Conservation (phyloP, 2,888 invertebrate genomes). For the Deilephila porcellus region DNA sequence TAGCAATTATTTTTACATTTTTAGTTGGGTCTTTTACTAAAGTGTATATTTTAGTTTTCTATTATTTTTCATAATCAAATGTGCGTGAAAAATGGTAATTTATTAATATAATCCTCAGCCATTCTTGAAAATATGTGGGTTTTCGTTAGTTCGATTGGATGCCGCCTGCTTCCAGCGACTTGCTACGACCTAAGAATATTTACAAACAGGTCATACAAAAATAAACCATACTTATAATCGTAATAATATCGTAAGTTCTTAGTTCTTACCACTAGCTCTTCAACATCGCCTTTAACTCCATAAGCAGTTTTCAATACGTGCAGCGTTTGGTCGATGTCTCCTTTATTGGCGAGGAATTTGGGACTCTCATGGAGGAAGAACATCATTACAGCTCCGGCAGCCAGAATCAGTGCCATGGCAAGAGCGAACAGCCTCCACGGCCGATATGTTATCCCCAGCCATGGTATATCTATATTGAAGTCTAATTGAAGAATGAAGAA, state of each 20-base stretch:
- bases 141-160: too few relatives aligned
- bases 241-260: not conserved
- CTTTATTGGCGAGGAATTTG: conserved; percentile 86
- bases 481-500: conserved; percentile 43
- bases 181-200: too few relatives aligned
- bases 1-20: too few relatives aligned
- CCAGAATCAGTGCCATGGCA: conserved; percentile 44
- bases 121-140: too few relatives aligned
- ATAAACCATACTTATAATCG: too few relatives aligned
- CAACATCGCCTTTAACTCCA: conserved; percentile 37
- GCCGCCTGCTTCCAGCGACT: too few relatives aligned
- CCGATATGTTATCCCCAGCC: conserved; percentile 72
- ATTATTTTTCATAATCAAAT: too few relatives aligned
- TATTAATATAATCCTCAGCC: too few relatives aligned
- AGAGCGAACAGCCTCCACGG: conserved; percentile 89
- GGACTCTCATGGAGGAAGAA: conserved; percentile 88
- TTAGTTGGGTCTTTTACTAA: too few relatives aligned
- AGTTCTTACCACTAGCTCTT: conserved; percentile 1
- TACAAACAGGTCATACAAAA: too few relatives aligned
- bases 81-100: too few relatives aligned
- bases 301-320: conserved; percentile 41
- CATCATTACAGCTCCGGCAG: conserved; percentile 79
- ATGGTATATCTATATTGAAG: conserved; percentile 53
- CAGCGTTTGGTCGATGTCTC: conserved; percentile 81
- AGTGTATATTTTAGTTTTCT: too few relatives aligned